These are phyloP conservation scores for Eristalis intricaria DNA, from an alignment of 2,888 invertebrate genomes.

Conservation along the genomic window DNA sequence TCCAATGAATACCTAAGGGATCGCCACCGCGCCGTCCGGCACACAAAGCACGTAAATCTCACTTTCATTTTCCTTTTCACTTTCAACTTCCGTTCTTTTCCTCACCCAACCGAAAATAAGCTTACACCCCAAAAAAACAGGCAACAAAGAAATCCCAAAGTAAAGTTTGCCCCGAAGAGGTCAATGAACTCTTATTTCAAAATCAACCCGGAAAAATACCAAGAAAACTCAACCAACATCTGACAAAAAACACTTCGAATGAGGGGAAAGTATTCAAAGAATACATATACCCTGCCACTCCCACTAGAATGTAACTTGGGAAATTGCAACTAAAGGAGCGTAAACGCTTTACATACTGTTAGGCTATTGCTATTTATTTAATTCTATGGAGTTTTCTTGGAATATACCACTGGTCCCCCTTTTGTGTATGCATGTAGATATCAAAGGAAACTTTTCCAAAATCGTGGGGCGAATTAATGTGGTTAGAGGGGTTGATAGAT, in stretches of 20 bases:
- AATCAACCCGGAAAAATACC: constrained; percentile 30
- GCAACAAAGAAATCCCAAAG: constrained; percentile 47
- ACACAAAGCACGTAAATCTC: constrained; percentile 15
- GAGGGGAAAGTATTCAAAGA: constrained; percentile 16
- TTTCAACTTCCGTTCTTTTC: constrained; percentile 20
- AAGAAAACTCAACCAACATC: constrained; percentile 16
- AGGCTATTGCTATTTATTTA: background rate
- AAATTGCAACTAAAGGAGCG: constrained; percentile 22
- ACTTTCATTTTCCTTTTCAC: constrained; percentile 5
- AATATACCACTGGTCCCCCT: constrained; percentile 11
- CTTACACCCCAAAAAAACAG: constrained; percentile 12
- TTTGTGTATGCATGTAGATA: background rate
- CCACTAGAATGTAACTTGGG: constrained; percentile 58
- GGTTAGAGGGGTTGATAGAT: constrained; percentile 8
- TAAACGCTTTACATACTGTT: background rate
- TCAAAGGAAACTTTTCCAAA: background rate
- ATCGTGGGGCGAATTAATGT: constrained; percentile 9
- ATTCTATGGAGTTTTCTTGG: constrained; percentile 25
- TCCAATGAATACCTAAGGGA: background rate
- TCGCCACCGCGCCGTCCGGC: constrained; percentile 20
- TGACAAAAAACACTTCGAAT: constrained; percentile 2
- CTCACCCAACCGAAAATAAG: constrained; percentile 46
- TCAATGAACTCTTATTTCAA: constrained; percentile 51
- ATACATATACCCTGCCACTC: constrained; percentile 49
- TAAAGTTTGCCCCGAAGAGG: constrained; percentile 29